A percentile compares a stretch with the other conserved stretches of the same genome.
These are phyloP conservation scores for Argyrosomus regius DNA, from an alignment of 2,797 vertebrate genomes.

Conservation along the genomic window DNA sequence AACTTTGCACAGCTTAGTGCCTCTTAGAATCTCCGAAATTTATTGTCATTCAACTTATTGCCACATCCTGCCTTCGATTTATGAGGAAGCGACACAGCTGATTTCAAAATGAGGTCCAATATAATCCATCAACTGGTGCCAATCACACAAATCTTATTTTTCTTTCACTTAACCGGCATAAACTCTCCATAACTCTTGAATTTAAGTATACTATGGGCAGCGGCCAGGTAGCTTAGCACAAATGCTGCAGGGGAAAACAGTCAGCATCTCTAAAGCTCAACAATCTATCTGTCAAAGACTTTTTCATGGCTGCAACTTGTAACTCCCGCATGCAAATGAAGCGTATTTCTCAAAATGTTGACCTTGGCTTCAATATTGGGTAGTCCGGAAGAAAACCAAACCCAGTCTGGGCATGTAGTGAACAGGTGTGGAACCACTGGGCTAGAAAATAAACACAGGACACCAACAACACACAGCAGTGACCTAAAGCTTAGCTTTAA, in stretches of 20 bases:
- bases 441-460: slow-evolving; percentile 4
- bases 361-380: neutral
- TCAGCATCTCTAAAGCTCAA: neutral
- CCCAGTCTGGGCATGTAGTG: neutral
- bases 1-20: slow-evolving; percentile 54
- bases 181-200: neutral
- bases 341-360: too few relatives aligned
- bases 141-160: slow-evolving; percentile 26
- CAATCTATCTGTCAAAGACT: too few relatives aligned
- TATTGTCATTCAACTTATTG: slow-evolving; percentile 26
- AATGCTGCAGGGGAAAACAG: too few relatives aligned
- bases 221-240: too few relatives aligned
- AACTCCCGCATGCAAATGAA: neutral
- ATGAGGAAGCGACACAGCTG: slow-evolving; percentile 26
- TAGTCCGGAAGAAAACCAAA: neutral
- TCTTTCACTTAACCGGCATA: slow-evolving; percentile 4
- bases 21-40: slow-evolving; percentile 17
- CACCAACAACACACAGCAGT: neutral
- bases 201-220: neutral
- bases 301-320: neutral
- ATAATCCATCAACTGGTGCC: neutral
- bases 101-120: slow-evolving; percentile 22
- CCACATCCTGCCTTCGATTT: slow-evolving; percentile 29
- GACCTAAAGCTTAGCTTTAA: neutral
- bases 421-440: slow-evolving; percentile 26